Conservation (phyloP, 2,113 vertebrate genomes). For the Cochlearius cochlearius region DNA sequence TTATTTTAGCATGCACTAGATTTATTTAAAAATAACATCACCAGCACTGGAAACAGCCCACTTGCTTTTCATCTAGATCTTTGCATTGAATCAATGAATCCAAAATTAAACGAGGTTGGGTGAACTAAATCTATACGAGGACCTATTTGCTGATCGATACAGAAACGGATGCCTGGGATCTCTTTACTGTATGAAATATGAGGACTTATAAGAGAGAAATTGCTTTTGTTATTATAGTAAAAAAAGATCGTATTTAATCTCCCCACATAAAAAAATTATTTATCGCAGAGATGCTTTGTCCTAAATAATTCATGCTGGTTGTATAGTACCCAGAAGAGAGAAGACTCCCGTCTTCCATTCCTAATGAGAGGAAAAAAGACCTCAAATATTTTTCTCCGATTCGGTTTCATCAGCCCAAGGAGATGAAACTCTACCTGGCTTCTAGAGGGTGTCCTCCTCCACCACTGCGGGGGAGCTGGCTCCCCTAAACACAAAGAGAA, state of each 20-base stretch:
- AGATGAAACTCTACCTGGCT: neutral
- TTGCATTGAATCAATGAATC: conserved; percentile 63
- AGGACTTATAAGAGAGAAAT: neutral
- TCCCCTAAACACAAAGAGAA: neutral
- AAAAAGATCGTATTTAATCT: conserved; percentile 19
- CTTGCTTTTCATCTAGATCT: conserved; percentile 61
- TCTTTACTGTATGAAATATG: neutral
- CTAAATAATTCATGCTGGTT: conserved; percentile 65
- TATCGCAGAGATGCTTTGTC: conserved; percentile 5
- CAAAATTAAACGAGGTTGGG: conserved; percentile 64
- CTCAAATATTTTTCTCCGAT: neutral
- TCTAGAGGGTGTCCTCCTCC: neutral
- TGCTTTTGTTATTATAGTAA: conserved; percentile 21
- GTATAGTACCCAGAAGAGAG: conserved; percentile 44
- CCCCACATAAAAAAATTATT: neutral
- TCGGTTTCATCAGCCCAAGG: neutral
- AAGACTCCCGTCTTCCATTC: conserved; percentile 15
- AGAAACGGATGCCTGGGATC: neutral
- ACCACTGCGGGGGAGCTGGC: neutral
- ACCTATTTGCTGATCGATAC: conserved; percentile 34
- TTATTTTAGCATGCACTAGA: conserved; percentile 60
- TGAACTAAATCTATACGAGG: conserved; percentile 33
- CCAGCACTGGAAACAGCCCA: conserved; percentile 49
- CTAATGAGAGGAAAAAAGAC: conserved; percentile 30
- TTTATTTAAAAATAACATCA: conserved; percentile 66